Base-by-base conservation (phyloP, 2,888 invertebrate genomes). In the Nymphalis c-album region DNA sequence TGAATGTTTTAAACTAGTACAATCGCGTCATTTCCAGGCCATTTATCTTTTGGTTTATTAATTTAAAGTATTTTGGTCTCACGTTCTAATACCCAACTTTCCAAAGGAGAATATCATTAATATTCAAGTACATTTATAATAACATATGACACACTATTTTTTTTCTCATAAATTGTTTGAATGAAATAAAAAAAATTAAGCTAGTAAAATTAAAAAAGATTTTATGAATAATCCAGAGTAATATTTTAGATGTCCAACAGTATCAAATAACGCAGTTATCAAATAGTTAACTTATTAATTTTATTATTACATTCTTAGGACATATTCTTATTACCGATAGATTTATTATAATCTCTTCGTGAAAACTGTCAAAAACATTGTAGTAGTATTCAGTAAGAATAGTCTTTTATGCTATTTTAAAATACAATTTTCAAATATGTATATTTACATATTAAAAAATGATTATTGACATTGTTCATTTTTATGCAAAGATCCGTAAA, bases 251-350 rank as follows among this genome's bases (percentile, higher is more conserved):
- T 6, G 40, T 46, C 51, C 51, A 48, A 26, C 26, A 17, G 31
- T 31, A 53, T 26, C 2, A 31, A 31, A 31, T 2, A 13, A 31
- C 31, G 17, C 17, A 55, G 17, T 55, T 55, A 22, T 53, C 26
- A 47, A 35, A 8, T 35, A 62, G 65, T 69, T 69, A 51, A 10
- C 62, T 47, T 45, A 40, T 48, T 60, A 64, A 60, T 64, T 55
- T 31, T 31, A 31, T 31, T 31, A 31, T 31, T 31, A 31, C 26
- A 31, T 6, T 45, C 40, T 13, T 53, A n/a, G 31, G 18, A 55
- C 35, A 3, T 31, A 55, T 55, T n/a, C 55, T 55, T 35, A 55
- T 55, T n/a, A 55, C 17, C 31, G 31, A 16, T 31, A 31, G n/a
- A n/a, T n/a, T n/a, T n/a, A n/a, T n/a, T 10, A 55, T 55, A 55